Evolutionary conservation across 2,797 vertebrate genomes (phyloP).

Genomic region (Sebastes minor): DNA sequence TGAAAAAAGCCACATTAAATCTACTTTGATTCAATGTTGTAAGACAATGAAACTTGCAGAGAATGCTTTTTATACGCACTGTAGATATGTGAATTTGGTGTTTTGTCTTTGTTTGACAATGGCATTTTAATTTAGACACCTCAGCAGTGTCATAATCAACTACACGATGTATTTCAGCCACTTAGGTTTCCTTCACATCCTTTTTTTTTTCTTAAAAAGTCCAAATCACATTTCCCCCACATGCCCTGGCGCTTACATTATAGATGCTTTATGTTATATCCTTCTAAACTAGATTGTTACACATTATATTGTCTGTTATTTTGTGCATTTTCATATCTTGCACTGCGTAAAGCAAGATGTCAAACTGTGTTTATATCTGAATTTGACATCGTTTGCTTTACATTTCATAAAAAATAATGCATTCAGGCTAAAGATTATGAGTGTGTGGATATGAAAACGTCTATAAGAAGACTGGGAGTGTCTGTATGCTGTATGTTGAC

Average conservation of each 20-base stretch:
- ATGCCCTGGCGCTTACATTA: neutral
- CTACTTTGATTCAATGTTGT: neutral
- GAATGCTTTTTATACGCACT: neutral
- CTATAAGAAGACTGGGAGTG: constrained; percentile 60
- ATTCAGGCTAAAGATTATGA: neutral
- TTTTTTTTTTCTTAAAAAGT: neutral
- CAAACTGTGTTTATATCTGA: neutral
- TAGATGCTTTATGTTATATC: neutral
- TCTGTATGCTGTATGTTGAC: constrained; percentile 28
- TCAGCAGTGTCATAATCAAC: neutral
- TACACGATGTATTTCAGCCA: neutral
- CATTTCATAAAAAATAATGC: too few relatives aligned
- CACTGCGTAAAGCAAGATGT: neutral
- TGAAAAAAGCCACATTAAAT: neutral
- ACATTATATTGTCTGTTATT: neutral
- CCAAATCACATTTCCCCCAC: neutral
- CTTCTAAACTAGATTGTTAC: neutral
- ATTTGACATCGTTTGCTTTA: neutral
- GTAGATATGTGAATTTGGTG: neutral
- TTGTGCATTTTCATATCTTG: neutral
- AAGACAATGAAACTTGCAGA: neutral
- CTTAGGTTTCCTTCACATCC: neutral
- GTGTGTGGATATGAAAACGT: neutral
- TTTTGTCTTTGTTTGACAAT: neutral
- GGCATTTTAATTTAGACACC: neutral